Evolutionary conservation across 2,888 invertebrate species (phyloP), one percentile per base, ranked within the genome.

Genomic region (Nomada lathburiana): DNA sequence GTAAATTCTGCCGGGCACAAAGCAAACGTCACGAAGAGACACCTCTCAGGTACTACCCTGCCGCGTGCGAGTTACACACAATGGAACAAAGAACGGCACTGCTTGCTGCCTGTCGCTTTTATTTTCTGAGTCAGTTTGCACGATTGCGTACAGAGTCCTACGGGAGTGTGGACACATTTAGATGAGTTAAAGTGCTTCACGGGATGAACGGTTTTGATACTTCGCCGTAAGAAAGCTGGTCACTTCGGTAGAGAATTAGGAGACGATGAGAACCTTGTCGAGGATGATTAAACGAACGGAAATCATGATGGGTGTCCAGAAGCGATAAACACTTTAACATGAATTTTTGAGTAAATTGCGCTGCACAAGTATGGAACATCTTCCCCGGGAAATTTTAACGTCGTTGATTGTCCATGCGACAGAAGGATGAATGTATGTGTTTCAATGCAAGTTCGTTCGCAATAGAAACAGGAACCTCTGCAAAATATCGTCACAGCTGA

Each of bases 1-100:
- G 73, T 65, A 73, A 84, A 80, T 80, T 80, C 75, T 59, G 50
- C 23, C 42, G 57, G n/a, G 57, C 26, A 75, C 72, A 69, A 70
- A 85, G 75, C 63, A 71, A 79, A 75, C 82, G 79, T 76, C 76
- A 68, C 65, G 64, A 67, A 69, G 76, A 70, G 55, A 84, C 76
- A 73, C 80, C 76, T 80, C 71, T 80, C 71, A 29, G 80, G 55
- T 50, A 57, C 57, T 36, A 62, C 65, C 57, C 76, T 36, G 65
- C 63, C 26, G 60, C 20, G 73, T 50, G 65, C 70, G 52, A 67
- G 36, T 26, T 9, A 5, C 36, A 11, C 60, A 82, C 78, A 84
- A 79, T 79, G 52, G 80, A 81, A 86, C 78, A 82, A 86, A 82
- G 78, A 76, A 26, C 36, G 36, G 13, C n/a, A 36, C 29, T 60